Percentiles rank a stretch among this genome's conserved stretches.
These are phyloP conservation scores for Epistrophella euchroma DNA, from an alignment of 2,888 invertebrate genomes.

Conservation along the genomic window DNA sequence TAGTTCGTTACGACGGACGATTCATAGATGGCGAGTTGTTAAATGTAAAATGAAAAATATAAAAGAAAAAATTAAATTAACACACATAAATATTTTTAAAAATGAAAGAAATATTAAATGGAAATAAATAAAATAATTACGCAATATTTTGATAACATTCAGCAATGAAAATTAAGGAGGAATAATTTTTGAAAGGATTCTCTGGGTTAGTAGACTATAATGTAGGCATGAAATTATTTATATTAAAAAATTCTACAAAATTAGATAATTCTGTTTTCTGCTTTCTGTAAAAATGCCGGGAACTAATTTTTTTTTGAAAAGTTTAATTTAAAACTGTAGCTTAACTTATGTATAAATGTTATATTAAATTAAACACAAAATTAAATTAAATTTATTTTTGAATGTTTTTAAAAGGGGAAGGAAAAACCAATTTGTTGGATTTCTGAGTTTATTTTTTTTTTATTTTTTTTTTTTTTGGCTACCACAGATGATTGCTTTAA, in stretches of 20 bases:
- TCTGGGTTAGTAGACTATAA: constrained; percentile 20
- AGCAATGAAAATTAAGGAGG: constrained; percentile 52
- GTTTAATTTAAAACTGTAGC: constrained; percentile 2
- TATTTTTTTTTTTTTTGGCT: constrained; percentile 73
- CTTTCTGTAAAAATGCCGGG: constrained; percentile 17
- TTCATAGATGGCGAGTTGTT: constrained; percentile 77
- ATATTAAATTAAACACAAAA: constrained; percentile 28
- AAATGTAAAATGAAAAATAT: constrained; percentile 86
- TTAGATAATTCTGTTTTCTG: not conserved
- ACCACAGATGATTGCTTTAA: constrained; percentile 77
- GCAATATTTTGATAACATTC: constrained; percentile 44
- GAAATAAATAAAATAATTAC: constrained; percentile 26
- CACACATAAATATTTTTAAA: constrained; percentile 60
- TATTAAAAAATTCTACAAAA: not conserved
- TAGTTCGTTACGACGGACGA: constrained; percentile 59
- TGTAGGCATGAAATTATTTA: not conserved
- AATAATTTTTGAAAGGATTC: constrained; percentile 23
- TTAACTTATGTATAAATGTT: constrained; percentile 12
- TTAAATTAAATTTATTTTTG: not conserved
- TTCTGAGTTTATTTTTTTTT: constrained; percentile 27
- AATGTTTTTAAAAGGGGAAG: not conserved
- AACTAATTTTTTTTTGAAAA: not conserved
- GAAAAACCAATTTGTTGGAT: constrained; percentile 34
- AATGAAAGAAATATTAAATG: constrained; percentile 36
- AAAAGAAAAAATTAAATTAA: constrained; percentile 84